A percentile compares a stretch with the other conserved stretches of the same genome.
These are phyloP conservation scores for Apotomis capreana DNA, from an alignment of 2,888 invertebrate genomes.

Conservation along the genomic window DNA sequence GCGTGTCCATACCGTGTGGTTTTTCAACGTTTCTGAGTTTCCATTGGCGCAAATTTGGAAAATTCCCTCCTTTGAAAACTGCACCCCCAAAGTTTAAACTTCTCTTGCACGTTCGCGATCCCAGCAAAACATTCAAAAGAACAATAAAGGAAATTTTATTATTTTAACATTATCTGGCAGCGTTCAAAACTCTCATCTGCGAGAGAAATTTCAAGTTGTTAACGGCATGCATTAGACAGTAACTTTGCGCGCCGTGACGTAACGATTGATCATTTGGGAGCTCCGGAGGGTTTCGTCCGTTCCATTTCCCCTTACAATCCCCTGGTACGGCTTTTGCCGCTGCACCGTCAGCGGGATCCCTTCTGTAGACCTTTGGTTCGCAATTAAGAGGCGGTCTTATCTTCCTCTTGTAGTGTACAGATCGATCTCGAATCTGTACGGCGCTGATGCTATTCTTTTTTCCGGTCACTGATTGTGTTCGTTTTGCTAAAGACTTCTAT, in stretches of 20 bases:
- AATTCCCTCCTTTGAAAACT: constrained; percentile 1
- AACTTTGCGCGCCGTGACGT: constrained; percentile 54
- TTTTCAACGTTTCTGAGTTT: background rate
- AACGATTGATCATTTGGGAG: constrained; percentile 52
- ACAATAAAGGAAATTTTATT: constrained; percentile 31
- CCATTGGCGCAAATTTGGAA: constrained; percentile 2
- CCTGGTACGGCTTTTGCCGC: constrained; percentile 46
- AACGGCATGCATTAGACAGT: constrained; percentile 49
- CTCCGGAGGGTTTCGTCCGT: constrained; percentile 20
- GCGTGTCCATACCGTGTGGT: background rate
- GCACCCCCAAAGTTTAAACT: constrained; percentile 1
- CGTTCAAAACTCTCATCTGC: constrained; percentile 21
- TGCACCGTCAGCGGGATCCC: constrained; percentile 54
- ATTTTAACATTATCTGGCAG: constrained; percentile 18
- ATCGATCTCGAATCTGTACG: constrained; percentile 27
- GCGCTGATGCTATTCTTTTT: constrained; percentile 11
- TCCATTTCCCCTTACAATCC: constrained; percentile 46
- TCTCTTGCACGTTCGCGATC: constrained; percentile 4
- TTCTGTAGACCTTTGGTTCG: constrained; percentile 50
- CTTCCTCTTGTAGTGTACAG: constrained; percentile 44
- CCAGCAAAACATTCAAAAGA: constrained; percentile 21
- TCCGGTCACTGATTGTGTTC: constrained; percentile 21
- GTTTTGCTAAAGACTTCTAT: background rate
- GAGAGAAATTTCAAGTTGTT: constrained; percentile 40
- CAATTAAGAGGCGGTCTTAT: constrained; percentile 53